Evolutionary conservation across 2,888 invertebrate genomes (phyloP).

Genomic region (Anticlea derivata): DNA sequence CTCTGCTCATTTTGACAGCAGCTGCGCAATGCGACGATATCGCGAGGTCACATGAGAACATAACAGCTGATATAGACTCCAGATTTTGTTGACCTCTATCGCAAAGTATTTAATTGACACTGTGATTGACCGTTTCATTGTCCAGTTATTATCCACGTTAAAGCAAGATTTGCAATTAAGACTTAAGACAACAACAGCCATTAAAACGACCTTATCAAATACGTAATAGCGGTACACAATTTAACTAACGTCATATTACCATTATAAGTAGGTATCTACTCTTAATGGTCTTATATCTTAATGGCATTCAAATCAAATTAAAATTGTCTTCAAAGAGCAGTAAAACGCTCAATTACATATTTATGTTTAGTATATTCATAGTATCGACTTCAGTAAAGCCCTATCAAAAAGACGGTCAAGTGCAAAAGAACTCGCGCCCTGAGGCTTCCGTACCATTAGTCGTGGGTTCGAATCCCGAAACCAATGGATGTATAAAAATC

Average conservation of each 20-base stretch:
- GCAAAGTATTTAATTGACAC: conserved; percentile 17
- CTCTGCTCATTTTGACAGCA: conserved; percentile 34
- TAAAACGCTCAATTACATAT: too few relatives aligned
- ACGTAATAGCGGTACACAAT: conserved; percentile 14
- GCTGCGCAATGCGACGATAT: conserved; percentile 63
- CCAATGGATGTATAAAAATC: too few relatives aligned
- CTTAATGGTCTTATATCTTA: too few relatives aligned
- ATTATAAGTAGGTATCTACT: neutral
- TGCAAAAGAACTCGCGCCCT: too few relatives aligned
- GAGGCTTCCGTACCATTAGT: too few relatives aligned
- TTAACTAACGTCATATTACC: neutral
- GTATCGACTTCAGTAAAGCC: too few relatives aligned
- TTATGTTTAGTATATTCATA: too few relatives aligned
- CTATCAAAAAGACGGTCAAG: too few relatives aligned
- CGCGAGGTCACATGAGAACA: conserved; percentile 54
- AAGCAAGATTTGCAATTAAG: conserved; percentile 19
- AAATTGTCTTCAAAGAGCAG: too few relatives aligned
- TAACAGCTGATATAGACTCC: conserved; percentile 49
- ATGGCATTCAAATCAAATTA: too few relatives aligned
- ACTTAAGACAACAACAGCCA: conserved; percentile 28
- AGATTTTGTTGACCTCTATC: conserved; percentile 47
- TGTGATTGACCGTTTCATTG: conserved; percentile 28
- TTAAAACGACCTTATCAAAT: conserved; percentile 14
- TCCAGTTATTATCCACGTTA: conserved; percentile 13
- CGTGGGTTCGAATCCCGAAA: too few relatives aligned